A percentile compares a stretch with the other conserved stretches of the same genome.
Conservation (phyloP, 2,797 vertebrate genomes). For the Neosalanx taihuensis region DNA sequence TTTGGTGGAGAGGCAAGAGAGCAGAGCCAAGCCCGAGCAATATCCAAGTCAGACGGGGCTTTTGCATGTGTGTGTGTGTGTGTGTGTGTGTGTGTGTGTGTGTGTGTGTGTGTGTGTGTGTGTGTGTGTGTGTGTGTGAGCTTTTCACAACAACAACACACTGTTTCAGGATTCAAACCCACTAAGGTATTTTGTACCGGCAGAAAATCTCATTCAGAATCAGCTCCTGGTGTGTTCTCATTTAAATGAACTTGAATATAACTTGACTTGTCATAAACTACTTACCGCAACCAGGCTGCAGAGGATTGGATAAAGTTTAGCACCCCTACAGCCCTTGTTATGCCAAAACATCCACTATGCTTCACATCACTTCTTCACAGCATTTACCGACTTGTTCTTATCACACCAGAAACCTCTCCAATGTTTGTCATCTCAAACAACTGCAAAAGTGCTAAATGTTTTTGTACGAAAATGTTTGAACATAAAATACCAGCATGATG, state of each 20-base stretch:
- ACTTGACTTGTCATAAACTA: slow-evolving; percentile 20
- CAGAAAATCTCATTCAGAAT: slow-evolving; percentile 43
- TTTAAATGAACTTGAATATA: slow-evolving; percentile 42
- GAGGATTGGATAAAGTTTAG: background rate
- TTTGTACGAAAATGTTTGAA: no score
- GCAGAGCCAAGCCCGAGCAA: slow-evolving; percentile 39
- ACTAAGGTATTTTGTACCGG: slow-evolving; percentile 16
- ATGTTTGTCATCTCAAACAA: no score
- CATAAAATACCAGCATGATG: no score
- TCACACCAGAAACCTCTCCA: no score
- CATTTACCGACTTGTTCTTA: background rate
- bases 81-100: background rate
- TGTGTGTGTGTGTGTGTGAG: background rate
- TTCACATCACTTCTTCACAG: background rate
- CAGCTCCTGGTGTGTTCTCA: slow-evolving; percentile 20
- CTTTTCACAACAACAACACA: background rate
- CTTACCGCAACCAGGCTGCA: background rate
- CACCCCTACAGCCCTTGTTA: background rate
- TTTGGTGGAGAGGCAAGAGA: slow-evolving; percentile 30
- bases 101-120: slow-evolving; percentile 2
- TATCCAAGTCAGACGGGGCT: slow-evolving; percentile 41
- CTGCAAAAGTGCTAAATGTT: no score
- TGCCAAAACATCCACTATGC: background rate
- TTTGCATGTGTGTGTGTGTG: slow-evolving; percentile 3
- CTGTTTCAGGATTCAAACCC: background rate